Evolutionary conservation across 2,797 vertebrate genomes (phyloP), one percentile per base, ranked within the genome.

Genomic region (Mus caroli): DNA sequence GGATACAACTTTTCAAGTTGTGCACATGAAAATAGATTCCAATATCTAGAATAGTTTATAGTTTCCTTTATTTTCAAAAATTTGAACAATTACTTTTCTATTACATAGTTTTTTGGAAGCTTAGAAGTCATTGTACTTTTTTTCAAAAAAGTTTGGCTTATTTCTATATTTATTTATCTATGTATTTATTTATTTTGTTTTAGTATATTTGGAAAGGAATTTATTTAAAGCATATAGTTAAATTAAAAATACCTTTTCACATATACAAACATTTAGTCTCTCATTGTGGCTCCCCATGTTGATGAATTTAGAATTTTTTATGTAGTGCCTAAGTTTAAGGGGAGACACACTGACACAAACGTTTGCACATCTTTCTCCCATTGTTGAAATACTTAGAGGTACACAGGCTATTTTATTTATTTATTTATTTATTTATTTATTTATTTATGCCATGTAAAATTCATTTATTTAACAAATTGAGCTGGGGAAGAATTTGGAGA

Each of bases 1-100:
- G 34, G 79, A 95, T 94, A 93, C 40, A 94, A 89, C 56, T 73
- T 96, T 95, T 87, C 64, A 71, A 91, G 43, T 88, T 93, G 37
- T 92, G 24, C 91, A 67, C 79, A 12, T 86, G 40, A 94, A 96
- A 89, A 87, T 3, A 60, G 54, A 93, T 89, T 95, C 95, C 82
- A 89, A 76, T 87, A 73, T 80, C 46, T 50, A 93, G 43, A 40
- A 69, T 50, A 76, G 19, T 40, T 79, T 94, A 78, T 79, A 80
- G 0, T 67, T 93, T 37, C 28, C 73, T n/a, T 54, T 93, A 92
- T 2, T 50, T 40, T 94, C 37, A 69, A 52, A 84, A 34, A 80
- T 85, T 73, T 84, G 52, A 78, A 96, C 4, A 73, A 85, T 69
- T 71, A 37, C 54, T 92, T n/a, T 88, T 56, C 46, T 80, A 56